Evolutionary conservation across 2,888 invertebrate species (phyloP), one percentile per base, ranked within the genome.

Genomic region (Drosophila demipolita): DNA sequence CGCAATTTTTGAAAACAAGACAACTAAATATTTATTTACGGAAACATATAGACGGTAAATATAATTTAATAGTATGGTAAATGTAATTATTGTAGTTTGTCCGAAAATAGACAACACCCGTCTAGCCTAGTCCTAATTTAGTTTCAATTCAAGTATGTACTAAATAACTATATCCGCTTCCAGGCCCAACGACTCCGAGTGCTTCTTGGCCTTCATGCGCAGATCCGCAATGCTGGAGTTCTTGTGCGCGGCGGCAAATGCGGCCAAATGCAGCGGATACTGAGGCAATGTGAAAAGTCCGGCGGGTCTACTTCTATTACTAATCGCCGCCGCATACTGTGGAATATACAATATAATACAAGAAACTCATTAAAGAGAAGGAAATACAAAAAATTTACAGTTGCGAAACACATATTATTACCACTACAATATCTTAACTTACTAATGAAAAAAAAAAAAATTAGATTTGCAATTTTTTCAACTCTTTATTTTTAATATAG

Each of bases 211-310:
- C 93, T 99, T 99, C 79, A 98, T 95, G 85, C 99, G 94, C 65
- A 99, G 94, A 94, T 99, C 99, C 0, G 98, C 98, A 92, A 99
- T 98, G 92, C 98, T 98, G 26, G 98, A 98, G 89, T 97, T 97
- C 89, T 96, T 96, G 72, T 96, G 96, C 20, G 96, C 96, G n/a
- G 96, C 95, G 11, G 96, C 96, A 52, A 97, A 94, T 3, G 97
- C 96, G 11, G 97, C 97, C 79, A 98, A 94, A 73, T 97, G 97
- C 50, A 97, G 94, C 86, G 96, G 94, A 91, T 95, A 95, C 69
- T 95, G 95, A 17, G 96, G 96, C 88, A 96, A 94, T 80, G 96
- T 95, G 69, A 95, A 94, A 63, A 96, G 70, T 50, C 80, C 87
- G 93, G 94, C 59, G 93, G 94, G 68, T 94, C 82, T 72, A 35